Evolutionary conservation across 1,140 invertebrate species (phyloP).

Genomic region (Ceratitis capitata): DNA sequence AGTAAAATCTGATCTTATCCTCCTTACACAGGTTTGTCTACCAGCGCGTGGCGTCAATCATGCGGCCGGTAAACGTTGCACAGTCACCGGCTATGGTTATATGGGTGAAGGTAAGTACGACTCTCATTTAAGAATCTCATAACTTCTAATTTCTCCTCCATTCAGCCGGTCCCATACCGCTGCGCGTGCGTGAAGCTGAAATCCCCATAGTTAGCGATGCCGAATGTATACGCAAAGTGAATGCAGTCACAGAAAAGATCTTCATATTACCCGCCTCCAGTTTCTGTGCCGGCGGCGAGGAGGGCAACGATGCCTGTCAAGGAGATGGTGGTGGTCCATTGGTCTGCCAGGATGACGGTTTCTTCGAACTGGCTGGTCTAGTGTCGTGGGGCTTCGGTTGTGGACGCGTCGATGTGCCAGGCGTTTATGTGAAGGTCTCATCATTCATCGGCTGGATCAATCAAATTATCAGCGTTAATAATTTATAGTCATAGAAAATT

Average conservation of each 20-base stretch:
- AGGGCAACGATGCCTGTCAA: conserved; percentile 93
- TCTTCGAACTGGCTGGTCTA: conserved; percentile 89
- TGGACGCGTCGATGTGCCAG: conserved; percentile 86
- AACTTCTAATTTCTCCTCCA: background rate
- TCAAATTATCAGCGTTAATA: conserved; percentile 95
- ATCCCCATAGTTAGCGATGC: conserved; percentile 93
- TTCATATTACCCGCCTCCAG: conserved; percentile 91
- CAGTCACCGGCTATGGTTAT: conserved; percentile 92
- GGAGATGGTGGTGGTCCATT: conserved; percentile 92
- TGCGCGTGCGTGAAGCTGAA: conserved; percentile 87
- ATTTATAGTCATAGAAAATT: conserved; percentile 70
- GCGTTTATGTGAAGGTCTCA: conserved; percentile 93
- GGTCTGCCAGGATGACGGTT: conserved; percentile 91
- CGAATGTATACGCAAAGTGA: conserved; percentile 91
- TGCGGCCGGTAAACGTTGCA: conserved; percentile 87
- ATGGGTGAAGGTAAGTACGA: conserved; percentile 85
- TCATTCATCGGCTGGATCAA: conserved; percentile 97
- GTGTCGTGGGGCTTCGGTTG: conserved; percentile 91
- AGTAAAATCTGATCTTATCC: background rate
- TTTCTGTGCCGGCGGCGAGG: conserved; percentile 92
- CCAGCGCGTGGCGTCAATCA: conserved; percentile 86
- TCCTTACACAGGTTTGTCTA: conserved; percentile 75
- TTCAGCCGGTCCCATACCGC: conserved; percentile 90
- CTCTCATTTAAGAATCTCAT: background rate
- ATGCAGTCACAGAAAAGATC: conserved; percentile 92